Conservation (phyloP, 2,113 vertebrate species). For the Melanostigma gelatinosum region DNA sequence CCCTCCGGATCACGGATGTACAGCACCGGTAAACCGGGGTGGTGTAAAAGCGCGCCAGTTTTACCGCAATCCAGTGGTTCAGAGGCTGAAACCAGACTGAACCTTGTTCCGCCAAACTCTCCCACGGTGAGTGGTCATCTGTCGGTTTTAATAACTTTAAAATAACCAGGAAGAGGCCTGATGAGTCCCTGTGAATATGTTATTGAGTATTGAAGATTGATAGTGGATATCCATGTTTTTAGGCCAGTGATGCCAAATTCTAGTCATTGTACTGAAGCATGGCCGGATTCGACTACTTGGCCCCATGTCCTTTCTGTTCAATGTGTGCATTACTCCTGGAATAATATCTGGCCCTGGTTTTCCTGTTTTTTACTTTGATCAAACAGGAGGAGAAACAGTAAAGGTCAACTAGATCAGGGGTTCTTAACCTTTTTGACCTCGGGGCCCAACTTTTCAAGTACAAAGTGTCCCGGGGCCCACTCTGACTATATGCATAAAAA, state of each 20-base stretch:
- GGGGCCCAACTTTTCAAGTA: too few species aligned
- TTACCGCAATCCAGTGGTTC: conserved; percentile 75
- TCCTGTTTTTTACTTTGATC: neutral
- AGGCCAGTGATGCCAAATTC: neutral
- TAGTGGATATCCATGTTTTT: neutral
- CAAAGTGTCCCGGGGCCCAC: too few species aligned
- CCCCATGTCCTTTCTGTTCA: neutral
- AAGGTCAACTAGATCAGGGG: neutral
- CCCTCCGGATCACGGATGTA: conserved; percentile 32
- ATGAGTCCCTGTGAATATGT: neutral
- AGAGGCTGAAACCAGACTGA: conserved; percentile 65
- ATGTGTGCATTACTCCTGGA: neutral
- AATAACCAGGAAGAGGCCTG: neutral
- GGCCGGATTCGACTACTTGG: neutral
- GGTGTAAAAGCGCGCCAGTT: conserved; percentile 70
- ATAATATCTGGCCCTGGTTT: neutral
- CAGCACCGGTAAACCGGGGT: conserved; percentile 29
- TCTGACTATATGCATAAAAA: too few species aligned
- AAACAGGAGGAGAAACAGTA: neutral
- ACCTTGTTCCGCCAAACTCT: conserved; percentile 84
- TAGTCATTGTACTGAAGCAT: neutral
- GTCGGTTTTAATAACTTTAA: rapidly evolving
- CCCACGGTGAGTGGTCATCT: conserved; percentile 62
- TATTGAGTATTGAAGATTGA: neutral
- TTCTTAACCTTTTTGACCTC: too few species aligned